A percentile compares a stretch with the other conserved stretches of the same genome.
These are phyloP conservation scores for Craseonycteris thonglongyai DNA, from an alignment of 2,113 vertebrate genomes.

Conservation along the genomic window DNA sequence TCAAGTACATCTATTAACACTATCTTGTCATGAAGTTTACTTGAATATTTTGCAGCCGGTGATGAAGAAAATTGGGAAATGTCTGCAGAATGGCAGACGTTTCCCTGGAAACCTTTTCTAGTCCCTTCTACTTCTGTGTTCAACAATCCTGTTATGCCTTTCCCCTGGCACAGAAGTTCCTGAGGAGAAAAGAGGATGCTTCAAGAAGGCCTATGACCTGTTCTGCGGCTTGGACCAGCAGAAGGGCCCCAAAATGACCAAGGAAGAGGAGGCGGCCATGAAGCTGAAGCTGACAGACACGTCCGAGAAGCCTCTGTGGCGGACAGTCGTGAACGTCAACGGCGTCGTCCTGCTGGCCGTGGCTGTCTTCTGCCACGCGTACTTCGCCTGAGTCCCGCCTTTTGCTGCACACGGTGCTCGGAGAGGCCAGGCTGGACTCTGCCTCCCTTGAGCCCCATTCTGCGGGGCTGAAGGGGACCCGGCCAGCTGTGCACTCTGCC, in stretches of 20 bases:
- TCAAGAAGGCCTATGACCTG: constrained; percentile 81
- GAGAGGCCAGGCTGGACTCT: neutral
- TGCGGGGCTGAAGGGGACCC: constrained; percentile 26
- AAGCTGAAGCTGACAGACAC: constrained; percentile 90
- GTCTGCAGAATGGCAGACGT: neutral
- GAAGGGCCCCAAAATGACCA: constrained; percentile 80
- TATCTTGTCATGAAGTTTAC: neutral
- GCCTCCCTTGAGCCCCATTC: neutral
- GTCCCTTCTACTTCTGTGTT: neutral
- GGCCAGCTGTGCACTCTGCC: constrained; percentile 11
- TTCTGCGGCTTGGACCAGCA: constrained; percentile 92
- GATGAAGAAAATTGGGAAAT: neutral
- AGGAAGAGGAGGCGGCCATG: constrained; percentile 87
- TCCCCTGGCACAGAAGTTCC: constrained; percentile 68
- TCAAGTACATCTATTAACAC: neutral
- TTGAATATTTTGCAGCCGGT: neutral
- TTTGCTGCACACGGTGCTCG: neutral
- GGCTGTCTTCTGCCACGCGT: constrained; percentile 91
- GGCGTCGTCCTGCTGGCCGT: constrained; percentile 89
- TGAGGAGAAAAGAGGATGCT: constrained; percentile 68
- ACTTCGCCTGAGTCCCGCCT: constrained; percentile 82
- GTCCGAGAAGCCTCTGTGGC: constrained; percentile 88
- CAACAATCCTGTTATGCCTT: neutral
- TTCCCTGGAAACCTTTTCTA: neutral
- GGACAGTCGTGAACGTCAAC: constrained; percentile 88